A percentile compares a stretch with the other conserved stretches of the same genome.
Conservation (phyloP, 2,113 vertebrate genomes). For the Cinclus mexicanus region DNA sequence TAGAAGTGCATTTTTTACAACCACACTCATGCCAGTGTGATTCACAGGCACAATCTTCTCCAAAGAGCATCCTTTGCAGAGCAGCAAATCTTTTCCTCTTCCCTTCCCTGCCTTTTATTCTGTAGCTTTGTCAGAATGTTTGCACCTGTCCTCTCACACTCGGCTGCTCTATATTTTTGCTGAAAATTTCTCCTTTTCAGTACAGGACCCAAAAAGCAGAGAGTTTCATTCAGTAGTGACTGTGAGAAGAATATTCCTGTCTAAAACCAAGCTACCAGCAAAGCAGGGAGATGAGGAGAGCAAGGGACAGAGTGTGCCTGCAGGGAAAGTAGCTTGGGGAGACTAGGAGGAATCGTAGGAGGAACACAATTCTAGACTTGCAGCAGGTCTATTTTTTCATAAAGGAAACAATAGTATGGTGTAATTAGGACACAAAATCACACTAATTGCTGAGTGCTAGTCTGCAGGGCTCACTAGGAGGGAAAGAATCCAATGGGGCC, state of each 20-base stretch:
- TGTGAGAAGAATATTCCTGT: neutral
- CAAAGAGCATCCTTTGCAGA: neutral
- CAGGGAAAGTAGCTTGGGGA: conserved; percentile 16
- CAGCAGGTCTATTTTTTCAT: conserved; percentile 41
- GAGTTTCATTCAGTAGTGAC: neutral
- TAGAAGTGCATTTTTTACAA: neutral
- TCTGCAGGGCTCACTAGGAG: neutral
- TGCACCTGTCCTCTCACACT: neutral
- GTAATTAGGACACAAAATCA: conserved; percentile 37
- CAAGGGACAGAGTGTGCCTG: neutral
- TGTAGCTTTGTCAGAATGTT: neutral
- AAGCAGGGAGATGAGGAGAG: neutral
- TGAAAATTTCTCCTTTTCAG: neutral
- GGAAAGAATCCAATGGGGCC: neutral
- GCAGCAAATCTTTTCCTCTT: neutral
- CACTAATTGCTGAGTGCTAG: neutral
- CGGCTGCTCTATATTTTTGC: neutral
- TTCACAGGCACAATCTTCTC: neutral
- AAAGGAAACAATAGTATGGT: conserved; percentile 1
- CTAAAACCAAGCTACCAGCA: neutral
- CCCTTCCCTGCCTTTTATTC: neutral
- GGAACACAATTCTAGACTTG: conserved; percentile 38
- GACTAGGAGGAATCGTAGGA: conserved; percentile 12
- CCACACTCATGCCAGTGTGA: fast-evolving
- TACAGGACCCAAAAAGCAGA: neutral